A percentile compares a stretch with the other conserved stretches of the same genome.
Conservation (phyloP, 2,888 invertebrate genomes). For the Amiota communis region DNA sequence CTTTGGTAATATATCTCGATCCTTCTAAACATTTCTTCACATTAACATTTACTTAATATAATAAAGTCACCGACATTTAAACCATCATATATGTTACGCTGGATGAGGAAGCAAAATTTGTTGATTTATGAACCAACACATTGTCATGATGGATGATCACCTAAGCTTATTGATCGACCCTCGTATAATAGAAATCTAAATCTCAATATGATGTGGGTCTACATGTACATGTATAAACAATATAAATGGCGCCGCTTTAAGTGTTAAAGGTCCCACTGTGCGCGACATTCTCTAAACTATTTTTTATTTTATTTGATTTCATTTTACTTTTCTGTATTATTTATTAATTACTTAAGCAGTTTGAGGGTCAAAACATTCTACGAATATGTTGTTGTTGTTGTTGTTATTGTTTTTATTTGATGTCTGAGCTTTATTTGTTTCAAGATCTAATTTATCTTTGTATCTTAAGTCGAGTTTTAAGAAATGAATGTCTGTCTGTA, state of each 20-base stretch:
- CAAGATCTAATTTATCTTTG: slow-evolving; percentile 21
- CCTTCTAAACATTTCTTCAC: too few species aligned
- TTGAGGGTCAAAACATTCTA: slow-evolving; percentile 22
- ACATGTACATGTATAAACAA: background rate
- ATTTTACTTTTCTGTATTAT: background rate
- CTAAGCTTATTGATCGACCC: too few species aligned
- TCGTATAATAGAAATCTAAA: too few species aligned
- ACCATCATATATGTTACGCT: too few species aligned
- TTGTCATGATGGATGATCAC: too few species aligned
- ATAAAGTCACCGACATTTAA: too few species aligned
- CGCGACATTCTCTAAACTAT: slow-evolving; percentile 6
- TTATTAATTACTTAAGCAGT: slow-evolving; percentile 26
- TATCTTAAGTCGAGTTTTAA: slow-evolving; percentile 5
- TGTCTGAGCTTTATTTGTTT: slow-evolving; percentile 15
- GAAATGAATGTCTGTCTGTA: slow-evolving; percentile 6
- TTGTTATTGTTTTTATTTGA: slow-evolving; percentile 10
- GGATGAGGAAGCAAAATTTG: too few species aligned
- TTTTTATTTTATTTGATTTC: too few species aligned
- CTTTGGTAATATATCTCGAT: too few species aligned
- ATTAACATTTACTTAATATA: too few species aligned
- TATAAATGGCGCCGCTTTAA: background rate
- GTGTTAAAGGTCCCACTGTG: slow-evolving; percentile 27
- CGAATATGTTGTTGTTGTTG: slow-evolving; percentile 8
- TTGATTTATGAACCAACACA: too few species aligned
- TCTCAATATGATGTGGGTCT: background rate